phyloP scores from a whole-genome alignment of 2,888 invertebrate genomes.

The Euzophera pinguis region DNA sequence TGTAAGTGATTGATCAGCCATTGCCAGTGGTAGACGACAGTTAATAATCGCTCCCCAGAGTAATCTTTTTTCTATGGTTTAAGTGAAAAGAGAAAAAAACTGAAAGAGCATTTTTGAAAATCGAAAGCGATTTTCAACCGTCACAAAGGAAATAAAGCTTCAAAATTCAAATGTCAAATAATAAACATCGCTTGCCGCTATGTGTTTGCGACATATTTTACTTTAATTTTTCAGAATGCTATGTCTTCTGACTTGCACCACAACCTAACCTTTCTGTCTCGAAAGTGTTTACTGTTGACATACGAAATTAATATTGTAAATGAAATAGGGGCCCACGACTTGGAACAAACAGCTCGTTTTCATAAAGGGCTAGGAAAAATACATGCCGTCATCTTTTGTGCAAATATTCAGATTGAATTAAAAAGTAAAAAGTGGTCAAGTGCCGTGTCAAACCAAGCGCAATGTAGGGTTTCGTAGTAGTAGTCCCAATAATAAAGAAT shows the following conservation, averaged over 20 bases:
- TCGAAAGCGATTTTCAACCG: no score
- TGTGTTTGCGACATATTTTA: no score
- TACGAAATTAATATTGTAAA: slow-evolving; percentile 66
- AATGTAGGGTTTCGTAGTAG: no score
- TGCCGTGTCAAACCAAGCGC: no score
- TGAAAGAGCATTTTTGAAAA: no score
- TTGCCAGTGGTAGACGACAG: slow-evolving; percentile 67
- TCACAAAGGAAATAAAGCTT: no score
- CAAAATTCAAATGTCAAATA: no score
- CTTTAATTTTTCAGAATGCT: no score
- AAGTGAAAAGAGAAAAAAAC: slow-evolving; percentile 21
- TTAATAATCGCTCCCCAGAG: slow-evolving; percentile 66
- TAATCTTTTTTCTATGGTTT: slow-evolving; percentile 26
- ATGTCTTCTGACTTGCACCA: slow-evolving; percentile 29
- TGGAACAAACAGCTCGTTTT: slow-evolving; percentile 11
- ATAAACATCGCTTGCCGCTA: no score
- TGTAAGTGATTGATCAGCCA: slow-evolving; percentile 65
- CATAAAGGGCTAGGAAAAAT: slow-evolving; percentile 2
- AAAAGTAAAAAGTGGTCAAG: no score
- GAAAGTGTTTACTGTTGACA: slow-evolving; percentile 66
- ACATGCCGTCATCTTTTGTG: background rate
- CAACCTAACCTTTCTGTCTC: slow-evolving; percentile 36
- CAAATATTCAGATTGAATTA: background rate
- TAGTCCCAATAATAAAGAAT: no score
- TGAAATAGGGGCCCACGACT: slow-evolving; percentile 42